Percentiles rank a stretch among this genome's conserved stretches.
Evolutionary conservation across 2,888 invertebrate species (phyloP).

Genomic region (Drosophila meridiana): DNA sequence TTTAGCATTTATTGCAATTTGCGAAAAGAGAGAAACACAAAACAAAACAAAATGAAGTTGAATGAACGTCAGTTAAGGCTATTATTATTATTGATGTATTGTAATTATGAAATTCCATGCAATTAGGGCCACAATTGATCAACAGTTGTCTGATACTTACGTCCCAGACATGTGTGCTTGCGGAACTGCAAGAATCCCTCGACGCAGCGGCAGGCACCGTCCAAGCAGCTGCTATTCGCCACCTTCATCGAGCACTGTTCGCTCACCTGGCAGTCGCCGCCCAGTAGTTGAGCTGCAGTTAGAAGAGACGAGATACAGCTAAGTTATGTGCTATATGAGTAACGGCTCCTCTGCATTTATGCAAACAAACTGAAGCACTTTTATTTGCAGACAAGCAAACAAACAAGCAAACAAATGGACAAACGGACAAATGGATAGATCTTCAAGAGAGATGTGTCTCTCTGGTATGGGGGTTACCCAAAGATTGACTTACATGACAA

Average conservation of each 20-base stretch:
- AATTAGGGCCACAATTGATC: constrained; percentile 75
- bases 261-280: constrained; percentile 92
- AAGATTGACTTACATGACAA: constrained; percentile 90
- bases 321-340: constrained; percentile 23
- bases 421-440: not conserved
- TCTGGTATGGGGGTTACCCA: constrained; percentile 54
- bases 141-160: constrained; percentile 88
- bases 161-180: constrained; percentile 94
- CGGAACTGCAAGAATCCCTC: constrained; percentile 94
- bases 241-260: constrained; percentile 96
- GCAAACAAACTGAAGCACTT: constrained; percentile 37
- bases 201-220: constrained; percentile 93
- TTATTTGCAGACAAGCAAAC: constrained; percentile 23
- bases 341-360: constrained; percentile 47
- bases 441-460: constrained; percentile 12
- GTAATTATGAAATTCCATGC: constrained; percentile 55
- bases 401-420: constrained; percentile 5
- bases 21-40: constrained; percentile 57
- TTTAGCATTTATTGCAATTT: constrained; percentile 67
- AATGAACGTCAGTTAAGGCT: constrained; percentile 30
- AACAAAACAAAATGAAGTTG: constrained; percentile 18
- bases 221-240: constrained; percentile 93
- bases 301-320: constrained; percentile 6
- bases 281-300: constrained; percentile 82
- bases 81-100: constrained; percentile 25